Percentiles rank a stretch among this genome's conserved stretches.
phyloP scores from a whole-genome alignment of 2,888 invertebrate species.

The Sturmia bella region DNA sequence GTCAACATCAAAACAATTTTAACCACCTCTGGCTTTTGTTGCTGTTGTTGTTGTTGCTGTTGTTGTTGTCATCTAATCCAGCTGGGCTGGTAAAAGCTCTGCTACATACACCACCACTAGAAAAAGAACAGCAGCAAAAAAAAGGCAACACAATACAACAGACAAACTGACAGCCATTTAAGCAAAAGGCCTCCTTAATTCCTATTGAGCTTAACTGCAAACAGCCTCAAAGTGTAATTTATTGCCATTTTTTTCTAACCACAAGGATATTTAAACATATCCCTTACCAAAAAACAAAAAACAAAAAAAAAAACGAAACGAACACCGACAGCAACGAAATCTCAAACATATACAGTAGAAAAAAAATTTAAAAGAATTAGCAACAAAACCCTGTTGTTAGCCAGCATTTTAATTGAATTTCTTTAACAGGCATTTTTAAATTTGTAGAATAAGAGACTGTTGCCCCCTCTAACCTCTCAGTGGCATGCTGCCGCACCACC shows the following conservation, averaged over 20 bases:
- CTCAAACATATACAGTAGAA: constrained; percentile 18
- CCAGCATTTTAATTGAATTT: constrained; percentile 69
- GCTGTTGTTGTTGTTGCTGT: constrained; percentile 60
- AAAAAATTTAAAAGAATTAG: constrained; percentile 27
- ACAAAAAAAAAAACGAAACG: background rate
- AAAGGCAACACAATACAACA: background rate
- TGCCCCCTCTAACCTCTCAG: background rate
- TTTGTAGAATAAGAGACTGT: background rate
- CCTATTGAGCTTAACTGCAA: constrained; percentile 65
- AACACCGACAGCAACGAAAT: constrained; percentile 35
- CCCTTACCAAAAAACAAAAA: constrained; percentile 48
- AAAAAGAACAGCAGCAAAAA: no score
- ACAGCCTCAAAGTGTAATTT: constrained; percentile 67
- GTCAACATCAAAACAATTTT: constrained; percentile 68
- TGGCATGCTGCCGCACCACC: background rate
- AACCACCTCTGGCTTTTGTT: constrained; percentile 65
- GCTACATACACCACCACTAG: constrained; percentile 47
- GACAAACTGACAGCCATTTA: constrained; percentile 32
- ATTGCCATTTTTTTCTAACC: constrained; percentile 63
- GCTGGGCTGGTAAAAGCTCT: constrained; percentile 8
- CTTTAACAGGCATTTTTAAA: constrained; percentile 51
- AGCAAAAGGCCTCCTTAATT: constrained; percentile 58
- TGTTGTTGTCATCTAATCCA: constrained; percentile 62
- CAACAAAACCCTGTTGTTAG: constrained; percentile 58
- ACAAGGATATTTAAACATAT: constrained; percentile 67